Base-by-base conservation (phyloP, 2,797 vertebrate species). In the Pipistrellus kuhlii region DNA sequence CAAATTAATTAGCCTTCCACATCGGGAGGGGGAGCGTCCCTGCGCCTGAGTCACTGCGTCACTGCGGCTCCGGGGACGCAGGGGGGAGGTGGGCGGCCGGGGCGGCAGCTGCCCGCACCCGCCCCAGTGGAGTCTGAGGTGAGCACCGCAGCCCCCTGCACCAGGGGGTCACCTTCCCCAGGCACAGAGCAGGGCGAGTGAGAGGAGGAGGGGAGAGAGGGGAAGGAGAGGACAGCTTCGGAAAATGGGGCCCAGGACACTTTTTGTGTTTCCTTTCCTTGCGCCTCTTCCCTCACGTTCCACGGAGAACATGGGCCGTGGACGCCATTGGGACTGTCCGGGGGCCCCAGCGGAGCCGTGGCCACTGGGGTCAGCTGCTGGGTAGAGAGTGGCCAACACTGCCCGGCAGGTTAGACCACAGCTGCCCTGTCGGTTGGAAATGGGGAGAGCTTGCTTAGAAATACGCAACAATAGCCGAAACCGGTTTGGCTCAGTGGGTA, bases 1-100 rank as follows among this genome's bases (percentile, higher is more conserved):
- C 94, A 97, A 97, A 97, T 97, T 97, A 97, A 97, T 97, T 97
- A 97, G 93, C 82, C 95, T 96, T 90, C 95, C 41, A 51, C 94
- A 90, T 94, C 96, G 96, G 91, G 89, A 89, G 55, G 83, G 57
- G 85, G 82, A 88, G 77, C 72, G 64, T 68, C 71, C 83, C 48
- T 57, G 73, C 59, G 81, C 94, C 84, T 77, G 71, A 69, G 83
- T 77, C 77, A 73, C 85, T 93, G 97, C 94, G 75, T 82, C 25
- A 77, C 94, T 90, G 82, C 6, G 6, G 87, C 88, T 93, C 80
- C 1, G 13, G 94, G 72, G 53, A 55, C 15, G 46, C 66, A 41
- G 9, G 23, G 32, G 38, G n/a, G 38, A 7, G 41, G 44, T 48
- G 3, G 55, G 59, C 20, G 44, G 18, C 13, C 0, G 25, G 5